phyloP scores from a whole-genome alignment of 2,888 invertebrate species.

The Ectemnius lituratus region DNA sequence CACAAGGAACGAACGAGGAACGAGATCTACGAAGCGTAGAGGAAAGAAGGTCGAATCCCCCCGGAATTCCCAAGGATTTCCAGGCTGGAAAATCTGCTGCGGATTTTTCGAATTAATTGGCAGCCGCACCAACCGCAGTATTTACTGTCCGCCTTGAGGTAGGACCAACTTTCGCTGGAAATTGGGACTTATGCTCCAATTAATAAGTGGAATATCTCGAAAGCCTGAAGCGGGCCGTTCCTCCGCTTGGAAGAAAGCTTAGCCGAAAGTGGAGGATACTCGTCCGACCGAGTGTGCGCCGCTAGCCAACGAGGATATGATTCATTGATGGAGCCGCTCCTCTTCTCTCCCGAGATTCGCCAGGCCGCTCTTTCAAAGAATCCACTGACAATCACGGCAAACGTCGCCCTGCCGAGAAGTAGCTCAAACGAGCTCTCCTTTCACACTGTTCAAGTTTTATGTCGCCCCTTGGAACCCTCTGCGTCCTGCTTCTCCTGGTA shows the following conservation, averaged over 20 bases:
- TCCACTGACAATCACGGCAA: constrained; percentile 26
- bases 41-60: constrained; percentile 11
- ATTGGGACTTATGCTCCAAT: background rate
- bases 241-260: background rate
- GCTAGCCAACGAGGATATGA: constrained; percentile 39
- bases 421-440: constrained; percentile 3
- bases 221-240: background rate
- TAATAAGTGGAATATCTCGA: constrained; percentile 22
- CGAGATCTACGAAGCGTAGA: constrained; percentile 16
- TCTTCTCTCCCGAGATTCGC: constrained; percentile 21
- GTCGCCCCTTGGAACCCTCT: too few species aligned
- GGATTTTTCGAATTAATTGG: too few species aligned
- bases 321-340: constrained; percentile 40
- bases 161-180: constrained; percentile 2
- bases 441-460: constrained; percentile 18
- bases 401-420: background rate
- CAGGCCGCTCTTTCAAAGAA: constrained; percentile 33
- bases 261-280: too few species aligned
- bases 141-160: background rate
- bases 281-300: constrained; percentile 22
- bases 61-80: background rate
- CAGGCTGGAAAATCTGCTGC: too few species aligned
- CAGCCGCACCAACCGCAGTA: too few species aligned
- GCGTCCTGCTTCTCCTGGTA: too few species aligned
- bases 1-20: constrained; percentile 10